Base-by-base conservation (phyloP, 2,797 vertebrate species). In the Micropoecilia bifurca region DNA sequence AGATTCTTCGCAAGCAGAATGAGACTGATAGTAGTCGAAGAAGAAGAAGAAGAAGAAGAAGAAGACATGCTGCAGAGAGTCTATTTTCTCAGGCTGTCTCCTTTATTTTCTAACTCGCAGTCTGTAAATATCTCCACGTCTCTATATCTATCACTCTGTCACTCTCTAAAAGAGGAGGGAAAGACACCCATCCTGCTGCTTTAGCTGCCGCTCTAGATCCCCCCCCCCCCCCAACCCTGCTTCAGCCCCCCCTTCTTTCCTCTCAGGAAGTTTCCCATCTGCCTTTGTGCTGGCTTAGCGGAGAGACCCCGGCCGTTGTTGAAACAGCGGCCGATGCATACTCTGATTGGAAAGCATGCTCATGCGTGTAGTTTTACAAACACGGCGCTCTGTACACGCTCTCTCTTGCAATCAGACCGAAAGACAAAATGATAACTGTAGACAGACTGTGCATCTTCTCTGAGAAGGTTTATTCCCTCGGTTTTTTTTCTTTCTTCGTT, bases 241-340 rank as follows among this genome's bases (percentile, higher is more conserved):
- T 57, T 18, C 53, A n/a, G 53, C 53, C 53, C 53, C 53, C 53
- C 53, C 53, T 88, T 75, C 80, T 91, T 95, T 95, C 95, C 94
- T 95, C 88, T 94, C 92, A 95, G 96, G 96, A 96, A 96, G 93
- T 92, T 93, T 92, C 93, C 91, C 93, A 94, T 96, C 94, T 95
- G 94, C 92, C 91, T 95, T 94, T 95, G 93, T 94, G 94, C 89
- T 88, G 86, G 88, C 88, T 90, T 87, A 90, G 91, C 88, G 90
- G 82, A 55, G n/a, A 33, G 74, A 75, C 92, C 94, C 89, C 82
- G 53, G 81, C 82, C 80, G 92, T 71, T 95, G 94, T 96, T 95
- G 91, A 94, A 95, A 95, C 94, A 91, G 90, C 84, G 88, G 86
- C 91, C 80, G 87, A 92, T 94, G 89, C 87, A 87, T 89, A 91